Evolutionary conservation across 53 echinoderm and acorn worm species (phyloP).

Genomic region (Holothuria leucospilota): DNA sequence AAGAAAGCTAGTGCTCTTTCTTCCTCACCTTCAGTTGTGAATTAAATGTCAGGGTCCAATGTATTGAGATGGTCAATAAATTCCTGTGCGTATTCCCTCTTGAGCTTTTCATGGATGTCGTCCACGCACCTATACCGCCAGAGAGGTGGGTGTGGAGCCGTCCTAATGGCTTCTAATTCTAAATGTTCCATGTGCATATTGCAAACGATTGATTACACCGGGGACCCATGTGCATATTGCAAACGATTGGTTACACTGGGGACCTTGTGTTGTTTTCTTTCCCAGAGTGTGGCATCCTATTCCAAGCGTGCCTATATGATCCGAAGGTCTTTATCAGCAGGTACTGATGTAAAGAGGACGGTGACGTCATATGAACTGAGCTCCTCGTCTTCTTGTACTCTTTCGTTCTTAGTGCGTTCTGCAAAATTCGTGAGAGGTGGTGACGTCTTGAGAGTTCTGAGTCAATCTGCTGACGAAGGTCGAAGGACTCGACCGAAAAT

Average conservation of each 20-base stretch:
- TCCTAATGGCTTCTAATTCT: constrained; percentile 50
- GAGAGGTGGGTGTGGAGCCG: constrained; percentile 36
- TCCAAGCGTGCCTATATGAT: constrained; percentile 52
- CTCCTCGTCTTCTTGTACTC: constrained; percentile 63
- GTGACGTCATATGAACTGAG: constrained; percentile 63
- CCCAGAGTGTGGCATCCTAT: constrained; percentile 9
- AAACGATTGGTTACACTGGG: constrained; percentile 67
- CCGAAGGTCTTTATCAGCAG: constrained; percentile 54
- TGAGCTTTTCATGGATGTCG: constrained; percentile 35
- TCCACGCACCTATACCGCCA: constrained; percentile 55
- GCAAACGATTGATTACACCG: constrained; percentile 62
- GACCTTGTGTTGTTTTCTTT: constrained; percentile 63
- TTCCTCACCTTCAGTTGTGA: constrained; percentile 48
- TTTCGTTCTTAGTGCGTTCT: neutral
- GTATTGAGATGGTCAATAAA: constrained; percentile 60
- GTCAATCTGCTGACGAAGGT: no score
- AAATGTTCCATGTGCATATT: constrained; percentile 68
- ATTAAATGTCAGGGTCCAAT: constrained; percentile 44
- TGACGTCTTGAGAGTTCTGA: no score
- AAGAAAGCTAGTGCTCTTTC: neutral
- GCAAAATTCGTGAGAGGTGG: neutral
- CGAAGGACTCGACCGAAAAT: no score
- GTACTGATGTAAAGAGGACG: constrained; percentile 62
- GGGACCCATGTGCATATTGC: constrained; percentile 67
- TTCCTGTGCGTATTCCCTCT: constrained; percentile 31